Conservation (phyloP, 2,113 vertebrate species). For the Notarius lentiginosus region DNA sequence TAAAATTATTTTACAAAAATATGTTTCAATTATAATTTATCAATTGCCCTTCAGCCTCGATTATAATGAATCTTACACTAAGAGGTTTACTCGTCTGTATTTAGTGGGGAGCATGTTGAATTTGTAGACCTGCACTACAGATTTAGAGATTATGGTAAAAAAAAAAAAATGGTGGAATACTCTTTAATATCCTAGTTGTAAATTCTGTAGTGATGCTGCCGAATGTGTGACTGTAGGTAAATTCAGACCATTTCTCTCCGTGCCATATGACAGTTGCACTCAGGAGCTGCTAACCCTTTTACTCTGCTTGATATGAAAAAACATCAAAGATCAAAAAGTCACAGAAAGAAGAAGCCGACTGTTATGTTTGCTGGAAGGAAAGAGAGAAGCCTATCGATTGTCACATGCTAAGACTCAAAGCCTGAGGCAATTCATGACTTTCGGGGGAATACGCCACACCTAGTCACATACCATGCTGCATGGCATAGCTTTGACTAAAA, state of each 20-base stretch:
- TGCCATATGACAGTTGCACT: not conserved
- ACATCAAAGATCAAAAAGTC: conserved; percentile 7
- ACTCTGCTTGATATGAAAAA: conserved; percentile 1
- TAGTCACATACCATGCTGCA: not conserved
- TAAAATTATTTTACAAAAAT: not conserved
- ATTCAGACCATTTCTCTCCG: not conserved
- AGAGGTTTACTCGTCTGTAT: not conserved
- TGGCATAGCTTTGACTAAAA: not conserved
- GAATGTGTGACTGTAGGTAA: not conserved
- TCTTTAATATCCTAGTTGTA: not conserved
- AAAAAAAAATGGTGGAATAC: not conserved
- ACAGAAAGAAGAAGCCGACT: not conserved
- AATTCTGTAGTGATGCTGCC: not conserved
- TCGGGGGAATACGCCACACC: not conserved
- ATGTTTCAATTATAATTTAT: not conserved
- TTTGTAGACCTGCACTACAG: not conserved
- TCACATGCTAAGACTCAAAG: not conserved
- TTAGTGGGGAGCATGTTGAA: not conserved
- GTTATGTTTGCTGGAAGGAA: conserved; percentile 5
- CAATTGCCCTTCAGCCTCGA: not conserved
- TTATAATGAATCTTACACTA: not conserved
- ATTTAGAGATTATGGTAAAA: not conserved
- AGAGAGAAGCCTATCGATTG: not conserved
- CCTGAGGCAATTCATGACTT: not conserved
- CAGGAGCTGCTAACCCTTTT: not conserved